A percentile compares a stretch with the other conserved stretches of the same genome.
These are phyloP conservation scores for Scatophagus argus DNA, from an alignment of 2,113 vertebrate species.

Conservation along the genomic window DNA sequence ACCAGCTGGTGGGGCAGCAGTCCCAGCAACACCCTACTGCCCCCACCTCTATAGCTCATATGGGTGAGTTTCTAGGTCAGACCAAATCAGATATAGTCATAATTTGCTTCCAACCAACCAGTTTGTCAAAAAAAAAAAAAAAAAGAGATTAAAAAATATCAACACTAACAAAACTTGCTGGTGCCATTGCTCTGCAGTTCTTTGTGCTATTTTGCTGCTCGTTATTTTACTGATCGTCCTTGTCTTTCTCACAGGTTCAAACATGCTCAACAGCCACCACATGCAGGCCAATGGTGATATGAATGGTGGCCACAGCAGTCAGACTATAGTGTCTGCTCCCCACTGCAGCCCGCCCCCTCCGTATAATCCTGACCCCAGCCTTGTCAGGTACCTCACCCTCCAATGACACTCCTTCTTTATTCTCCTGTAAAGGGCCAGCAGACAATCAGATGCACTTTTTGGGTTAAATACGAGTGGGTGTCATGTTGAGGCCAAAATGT, in stretches of 20 bases:
- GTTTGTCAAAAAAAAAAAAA: no score
- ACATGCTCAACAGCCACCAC: constrained; percentile 90
- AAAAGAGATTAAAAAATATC: background rate
- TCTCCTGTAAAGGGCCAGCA: constrained; percentile 49
- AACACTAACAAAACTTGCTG: background rate
- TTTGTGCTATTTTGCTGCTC: background rate
- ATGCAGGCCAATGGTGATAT: constrained; percentile 93
- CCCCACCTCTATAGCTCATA: constrained; percentile 85
- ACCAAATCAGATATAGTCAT: background rate
- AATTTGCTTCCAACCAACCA: background rate
- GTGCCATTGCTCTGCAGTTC: background rate
- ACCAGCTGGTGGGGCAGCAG: constrained; percentile 94
- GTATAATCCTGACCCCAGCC: constrained; percentile 97
- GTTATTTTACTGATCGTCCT: constrained; percentile 14
- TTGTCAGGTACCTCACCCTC: constrained; percentile 93
- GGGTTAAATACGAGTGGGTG: constrained; percentile 39
- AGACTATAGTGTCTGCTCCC: constrained; percentile 92
- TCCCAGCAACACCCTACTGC: constrained; percentile 85
- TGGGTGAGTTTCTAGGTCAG: constrained; percentile 85
- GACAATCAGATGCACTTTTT: constrained; percentile 59
- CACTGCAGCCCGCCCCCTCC: constrained; percentile 96
- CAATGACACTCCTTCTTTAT: constrained; percentile 82
- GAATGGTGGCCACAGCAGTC: constrained; percentile 90
- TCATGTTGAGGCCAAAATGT: constrained; percentile 25
- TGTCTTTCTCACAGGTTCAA: constrained; percentile 81